A percentile compares a stretch with the other conserved stretches of the same genome.
These are phyloP conservation scores for Tetragonula carbonaria DNA, from an alignment of 2,888 invertebrate genomes.

Conservation along the genomic window DNA sequence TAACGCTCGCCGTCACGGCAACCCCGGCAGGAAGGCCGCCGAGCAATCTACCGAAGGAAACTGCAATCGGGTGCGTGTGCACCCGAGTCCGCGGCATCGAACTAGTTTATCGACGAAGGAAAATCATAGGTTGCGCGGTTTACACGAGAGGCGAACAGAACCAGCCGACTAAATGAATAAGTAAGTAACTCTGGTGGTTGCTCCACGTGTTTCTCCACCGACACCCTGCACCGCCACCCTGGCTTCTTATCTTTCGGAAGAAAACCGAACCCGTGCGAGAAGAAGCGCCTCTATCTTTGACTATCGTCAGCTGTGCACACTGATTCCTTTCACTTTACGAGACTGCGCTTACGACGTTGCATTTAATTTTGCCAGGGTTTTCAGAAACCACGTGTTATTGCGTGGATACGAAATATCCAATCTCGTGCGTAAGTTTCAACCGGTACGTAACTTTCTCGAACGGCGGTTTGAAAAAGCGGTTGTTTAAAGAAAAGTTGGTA, in stretches of 20 bases:
- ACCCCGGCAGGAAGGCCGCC: slow-evolving; percentile 30
- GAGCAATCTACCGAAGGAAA: slow-evolving; percentile 50
- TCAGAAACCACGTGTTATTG: too few relatives aligned
- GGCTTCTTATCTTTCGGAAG: slow-evolving; percentile 58
- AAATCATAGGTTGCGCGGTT: slow-evolving; percentile 58
- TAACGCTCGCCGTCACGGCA: slow-evolving; percentile 58
- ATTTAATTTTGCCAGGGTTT: too few relatives aligned
- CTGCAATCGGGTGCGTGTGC: slow-evolving; percentile 35
- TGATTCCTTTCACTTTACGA: slow-evolving; percentile 13
- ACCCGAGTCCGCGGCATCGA: slow-evolving; percentile 54
- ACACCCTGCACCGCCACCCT: neutral
- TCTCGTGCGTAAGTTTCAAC: too few relatives aligned
- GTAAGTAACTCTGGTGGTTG: slow-evolving; percentile 42
- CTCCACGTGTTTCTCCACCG: slow-evolving; percentile 34
- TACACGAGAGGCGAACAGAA: slow-evolving; percentile 40
- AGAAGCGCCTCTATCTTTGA: slow-evolving; percentile 67
- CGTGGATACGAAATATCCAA: too few relatives aligned
- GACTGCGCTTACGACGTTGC: neutral
- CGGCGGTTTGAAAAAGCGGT: too few relatives aligned
- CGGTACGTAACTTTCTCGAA: too few relatives aligned
- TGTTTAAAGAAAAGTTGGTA: too few relatives aligned
- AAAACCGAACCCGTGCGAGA: slow-evolving; percentile 60
- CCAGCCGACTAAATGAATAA: slow-evolving; percentile 51
- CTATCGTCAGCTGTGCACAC: slow-evolving; percentile 46
- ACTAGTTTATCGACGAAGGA: slow-evolving; percentile 70